These are phyloP conservation scores for Pharmacophagus antenor DNA, from an alignment of 2,888 invertebrate species.

Conservation along the genomic window DNA sequence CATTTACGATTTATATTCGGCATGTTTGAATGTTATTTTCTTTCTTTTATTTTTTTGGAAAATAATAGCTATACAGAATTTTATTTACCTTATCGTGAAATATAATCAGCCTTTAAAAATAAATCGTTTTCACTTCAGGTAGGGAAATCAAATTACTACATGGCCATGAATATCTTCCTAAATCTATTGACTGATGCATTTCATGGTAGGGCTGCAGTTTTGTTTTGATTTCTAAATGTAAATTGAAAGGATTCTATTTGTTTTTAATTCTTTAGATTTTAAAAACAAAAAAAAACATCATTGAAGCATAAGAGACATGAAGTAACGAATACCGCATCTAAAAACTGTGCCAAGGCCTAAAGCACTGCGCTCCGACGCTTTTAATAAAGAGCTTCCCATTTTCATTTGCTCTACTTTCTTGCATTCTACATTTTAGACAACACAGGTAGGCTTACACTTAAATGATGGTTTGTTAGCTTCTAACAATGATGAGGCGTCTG, in stretches of 20 bases:
- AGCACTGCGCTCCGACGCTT: conserved; percentile 25
- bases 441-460: not conserved
- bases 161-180: no score
- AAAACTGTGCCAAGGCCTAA: conserved; percentile 27
- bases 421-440: conserved; percentile 8
- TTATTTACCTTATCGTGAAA: no score
- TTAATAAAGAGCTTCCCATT: conserved; percentile 28
- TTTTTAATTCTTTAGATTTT: not conserved
- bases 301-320: not conserved
- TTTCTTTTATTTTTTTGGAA: no score
- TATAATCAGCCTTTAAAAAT: no score
- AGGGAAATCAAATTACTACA: no score
- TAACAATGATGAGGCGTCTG: not conserved
- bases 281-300: not conserved
- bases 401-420: conserved; percentile 29
- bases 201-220: no score
- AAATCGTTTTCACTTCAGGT: no score
- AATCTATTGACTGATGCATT: no score
- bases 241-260: not conserved
- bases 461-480: not conserved
- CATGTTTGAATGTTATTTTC: no score
- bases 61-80: no score
- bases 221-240: no score
- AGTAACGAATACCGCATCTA: conserved; percentile 10
- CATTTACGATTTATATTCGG: no score